A percentile compares a stretch with the other conserved stretches of the same genome.
These are phyloP conservation scores for Cromileptes altivelis DNA, from an alignment of 2,113 vertebrate species.

Conservation along the genomic window DNA sequence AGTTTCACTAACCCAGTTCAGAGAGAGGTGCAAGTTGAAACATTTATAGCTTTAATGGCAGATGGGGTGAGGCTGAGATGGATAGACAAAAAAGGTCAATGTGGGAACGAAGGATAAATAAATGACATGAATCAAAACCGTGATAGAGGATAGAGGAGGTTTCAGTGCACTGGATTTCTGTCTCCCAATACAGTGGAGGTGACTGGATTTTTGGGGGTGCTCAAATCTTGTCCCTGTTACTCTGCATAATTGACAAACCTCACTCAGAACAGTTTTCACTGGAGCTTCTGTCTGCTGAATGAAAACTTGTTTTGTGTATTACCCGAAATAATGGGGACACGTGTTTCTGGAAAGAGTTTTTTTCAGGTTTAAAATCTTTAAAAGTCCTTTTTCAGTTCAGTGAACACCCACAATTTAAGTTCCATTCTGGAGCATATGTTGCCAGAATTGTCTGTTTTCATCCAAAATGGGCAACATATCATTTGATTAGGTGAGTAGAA, in stretches of 20 bases:
- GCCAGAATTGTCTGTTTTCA: background rate
- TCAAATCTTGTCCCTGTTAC: background rate
- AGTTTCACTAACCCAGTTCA: slow-evolving; percentile 59
- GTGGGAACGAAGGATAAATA: background rate
- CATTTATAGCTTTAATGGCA: slow-evolving; percentile 49
- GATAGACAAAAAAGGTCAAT: background rate
- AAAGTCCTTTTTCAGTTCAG: too few species aligned
- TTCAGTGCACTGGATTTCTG: background rate
- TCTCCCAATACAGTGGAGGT: background rate
- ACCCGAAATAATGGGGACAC: background rate
- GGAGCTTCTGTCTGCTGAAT: background rate
- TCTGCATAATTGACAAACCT: background rate
- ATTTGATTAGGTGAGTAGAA: background rate
- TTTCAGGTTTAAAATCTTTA: too few species aligned
- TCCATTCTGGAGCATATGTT: background rate
- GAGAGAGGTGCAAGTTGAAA: slow-evolving; percentile 54
- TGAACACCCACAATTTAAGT: background rate
- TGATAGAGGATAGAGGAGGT: background rate
- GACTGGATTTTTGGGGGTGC: background rate
- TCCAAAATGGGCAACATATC: background rate
- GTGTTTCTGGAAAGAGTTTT: too few species aligned
- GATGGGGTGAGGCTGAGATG: slow-evolving; percentile 1
- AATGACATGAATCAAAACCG: background rate
- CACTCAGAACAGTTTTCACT: slow-evolving; percentile 1
- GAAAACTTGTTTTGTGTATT: slow-evolving; percentile 28